Conservation (phyloP, 2,888 invertebrate species). For the Drosophila macrothrix region DNA sequence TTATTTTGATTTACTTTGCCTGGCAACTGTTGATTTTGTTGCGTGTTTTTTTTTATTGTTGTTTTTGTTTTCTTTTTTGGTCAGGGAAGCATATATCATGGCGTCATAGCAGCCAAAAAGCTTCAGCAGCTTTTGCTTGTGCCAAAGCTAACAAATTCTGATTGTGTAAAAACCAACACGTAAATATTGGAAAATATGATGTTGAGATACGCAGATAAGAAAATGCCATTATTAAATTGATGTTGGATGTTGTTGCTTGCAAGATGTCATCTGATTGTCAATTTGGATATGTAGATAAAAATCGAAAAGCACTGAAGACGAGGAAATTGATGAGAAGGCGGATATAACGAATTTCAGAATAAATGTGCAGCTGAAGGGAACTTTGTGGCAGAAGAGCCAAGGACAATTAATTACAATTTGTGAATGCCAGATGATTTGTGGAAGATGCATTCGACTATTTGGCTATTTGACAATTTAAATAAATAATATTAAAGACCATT, state of each 20-base stretch:
- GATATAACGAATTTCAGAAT: background rate
- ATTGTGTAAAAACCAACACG: background rate
- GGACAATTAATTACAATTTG: background rate
- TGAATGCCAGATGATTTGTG: background rate
- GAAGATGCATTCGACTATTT: background rate
- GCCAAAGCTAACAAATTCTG: background rate
- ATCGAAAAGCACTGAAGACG: background rate
- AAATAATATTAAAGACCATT: background rate
- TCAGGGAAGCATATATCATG: conserved; percentile 14
- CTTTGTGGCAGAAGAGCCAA: background rate
- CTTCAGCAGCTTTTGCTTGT: conserved; percentile 9
- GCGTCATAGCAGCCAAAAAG: conserved; percentile 39
- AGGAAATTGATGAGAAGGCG: background rate
- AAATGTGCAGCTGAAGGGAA: background rate
- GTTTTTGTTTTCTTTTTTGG: background rate
- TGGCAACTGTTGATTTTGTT: conserved; percentile 53
- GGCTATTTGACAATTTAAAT: background rate
- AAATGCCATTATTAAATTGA: background rate
- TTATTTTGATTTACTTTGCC: conserved; percentile 42
- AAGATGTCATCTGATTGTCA: background rate
- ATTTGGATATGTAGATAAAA: background rate
- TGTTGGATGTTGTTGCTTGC: background rate
- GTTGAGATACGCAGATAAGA: background rate
- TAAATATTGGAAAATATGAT: background rate
- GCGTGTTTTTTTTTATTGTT: conserved; percentile 6